A percentile compares a stretch with the other conserved stretches of the same genome.
These are phyloP conservation scores for Drosophila simulans DNA, from an alignment of 1,140 invertebrate genomes.

Conservation along the genomic window DNA sequence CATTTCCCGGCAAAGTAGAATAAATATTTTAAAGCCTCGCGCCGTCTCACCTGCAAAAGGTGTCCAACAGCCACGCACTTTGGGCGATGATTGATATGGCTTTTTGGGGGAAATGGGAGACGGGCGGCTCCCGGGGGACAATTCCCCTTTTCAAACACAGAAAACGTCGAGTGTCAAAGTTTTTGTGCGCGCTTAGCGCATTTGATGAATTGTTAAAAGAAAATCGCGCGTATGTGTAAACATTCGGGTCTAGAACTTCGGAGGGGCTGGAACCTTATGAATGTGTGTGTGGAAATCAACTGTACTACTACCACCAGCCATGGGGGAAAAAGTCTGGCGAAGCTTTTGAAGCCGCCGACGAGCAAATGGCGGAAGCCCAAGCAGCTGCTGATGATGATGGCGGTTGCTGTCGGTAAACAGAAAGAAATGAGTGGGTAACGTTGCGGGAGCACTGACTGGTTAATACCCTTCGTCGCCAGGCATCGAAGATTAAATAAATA, in stretches of 20 bases:
- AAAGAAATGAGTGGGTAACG: constrained; percentile 12
- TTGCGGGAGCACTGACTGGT: constrained; percentile 7
- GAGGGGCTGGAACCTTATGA: constrained; percentile 4
- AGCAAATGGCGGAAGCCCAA: constrained; percentile 46
- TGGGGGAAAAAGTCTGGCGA: constrained; percentile 13
- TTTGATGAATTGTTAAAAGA: constrained; percentile 82
- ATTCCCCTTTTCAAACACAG: constrained; percentile 36
- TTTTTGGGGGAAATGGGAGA: constrained; percentile 9
- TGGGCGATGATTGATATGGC: constrained; percentile 78
- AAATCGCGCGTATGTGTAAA: constrained; percentile 82
- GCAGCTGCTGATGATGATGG: constrained; percentile 56
- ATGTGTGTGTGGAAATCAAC: constrained; percentile 30
- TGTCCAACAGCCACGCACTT: constrained; percentile 61
- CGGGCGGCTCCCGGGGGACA: background rate
- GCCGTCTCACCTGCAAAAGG: constrained; percentile 36
- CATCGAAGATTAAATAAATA: constrained; percentile 1
- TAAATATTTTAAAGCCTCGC: constrained; percentile 75
- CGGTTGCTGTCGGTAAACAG: constrained; percentile 46
- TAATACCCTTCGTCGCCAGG: constrained; percentile 25
- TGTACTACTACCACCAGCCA: constrained; percentile 2
- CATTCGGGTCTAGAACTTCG: constrained; percentile 65
- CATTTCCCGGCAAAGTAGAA: constrained; percentile 51
- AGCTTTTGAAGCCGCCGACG: constrained; percentile 50
- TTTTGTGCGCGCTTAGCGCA: constrained; percentile 76
- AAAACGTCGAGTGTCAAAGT: constrained; percentile 77